Percentiles rank a stretch among this genome's conserved stretches.
These are phyloP conservation scores for Lamproptera curius DNA, from an alignment of 2,888 invertebrate species.

Conservation along the genomic window DNA sequence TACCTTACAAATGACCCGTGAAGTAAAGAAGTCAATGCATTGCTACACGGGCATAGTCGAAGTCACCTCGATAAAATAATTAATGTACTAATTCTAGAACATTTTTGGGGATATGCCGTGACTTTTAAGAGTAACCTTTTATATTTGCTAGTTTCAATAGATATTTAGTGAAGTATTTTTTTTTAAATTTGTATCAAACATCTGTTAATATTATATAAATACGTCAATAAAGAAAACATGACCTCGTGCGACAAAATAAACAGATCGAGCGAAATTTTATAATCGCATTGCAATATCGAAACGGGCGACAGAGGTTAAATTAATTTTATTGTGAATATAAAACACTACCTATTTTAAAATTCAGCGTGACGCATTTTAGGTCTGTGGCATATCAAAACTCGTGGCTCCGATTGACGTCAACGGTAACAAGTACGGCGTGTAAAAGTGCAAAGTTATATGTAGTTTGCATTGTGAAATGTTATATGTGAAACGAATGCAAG, in stretches of 20 bases:
- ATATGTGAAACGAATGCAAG: conserved; percentile 5
- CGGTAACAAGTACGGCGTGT: neutral
- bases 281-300: conserved; percentile 1
- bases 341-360: conserved; percentile 5
- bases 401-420: conserved; percentile 19
- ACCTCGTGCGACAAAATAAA: neutral
- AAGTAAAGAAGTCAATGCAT: too few relatives aligned
- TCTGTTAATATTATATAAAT: too few relatives aligned
- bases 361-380: conserved; percentile 15
- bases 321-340: conserved; percentile 2
- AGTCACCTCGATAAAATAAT: too few relatives aligned
- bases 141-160: too few relatives aligned
- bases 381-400: conserved; percentile 5
- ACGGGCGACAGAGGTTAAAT: neutral
- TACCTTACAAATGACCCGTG: conserved; percentile 7
- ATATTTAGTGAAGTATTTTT: too few relatives aligned
- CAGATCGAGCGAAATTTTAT: neutral
- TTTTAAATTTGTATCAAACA: too few relatives aligned
- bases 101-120: too few relatives aligned
- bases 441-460: conserved; percentile 4
- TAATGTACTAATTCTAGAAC: too few relatives aligned
- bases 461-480: conserved; percentile 15
- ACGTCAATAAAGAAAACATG: too few relatives aligned
- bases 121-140: too few relatives aligned
- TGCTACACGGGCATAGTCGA: too few relatives aligned